Conservation (phyloP, 2,797 vertebrate genomes). For the Tapera naevia region DNA sequence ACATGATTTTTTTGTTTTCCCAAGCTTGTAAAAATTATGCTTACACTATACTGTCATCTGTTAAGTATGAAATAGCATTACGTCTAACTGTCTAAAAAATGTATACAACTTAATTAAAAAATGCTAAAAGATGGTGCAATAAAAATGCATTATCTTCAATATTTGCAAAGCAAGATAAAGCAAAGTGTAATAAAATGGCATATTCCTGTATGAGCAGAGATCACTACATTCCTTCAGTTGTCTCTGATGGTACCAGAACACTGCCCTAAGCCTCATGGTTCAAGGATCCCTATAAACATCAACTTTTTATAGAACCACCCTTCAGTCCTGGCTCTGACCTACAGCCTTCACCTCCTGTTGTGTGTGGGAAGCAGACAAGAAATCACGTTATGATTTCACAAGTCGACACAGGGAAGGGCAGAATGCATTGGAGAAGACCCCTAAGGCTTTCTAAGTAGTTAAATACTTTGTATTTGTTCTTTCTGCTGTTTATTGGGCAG, state of each 20-base stretch:
- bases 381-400: neutral
- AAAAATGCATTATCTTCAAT: too few species aligned
- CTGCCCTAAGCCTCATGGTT: neutral
- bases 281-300: neutral
- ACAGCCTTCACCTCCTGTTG: neutral
- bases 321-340: neutral
- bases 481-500: neutral
- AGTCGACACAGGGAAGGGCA: neutral
- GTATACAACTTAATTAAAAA: too few species aligned
- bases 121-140: too few species aligned
- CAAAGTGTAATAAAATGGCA: too few species aligned
- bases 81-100: too few species aligned
- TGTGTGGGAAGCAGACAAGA: neutral
- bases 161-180: too few species aligned
- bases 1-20: too few species aligned
- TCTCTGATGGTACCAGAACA: neutral
- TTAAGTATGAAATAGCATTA: too few species aligned
- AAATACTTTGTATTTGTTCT: neutral
- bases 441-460: neutral
- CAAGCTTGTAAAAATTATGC: too few species aligned
- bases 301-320: neutral
- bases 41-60: too few species aligned
- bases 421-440: neutral
- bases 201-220: neutral
- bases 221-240: neutral